Percentiles rank a stretch among this genome's conserved stretches.
phyloP scores from a whole-genome alignment of 2,797 vertebrate genomes.

The Enteromius radiatus region DNA sequence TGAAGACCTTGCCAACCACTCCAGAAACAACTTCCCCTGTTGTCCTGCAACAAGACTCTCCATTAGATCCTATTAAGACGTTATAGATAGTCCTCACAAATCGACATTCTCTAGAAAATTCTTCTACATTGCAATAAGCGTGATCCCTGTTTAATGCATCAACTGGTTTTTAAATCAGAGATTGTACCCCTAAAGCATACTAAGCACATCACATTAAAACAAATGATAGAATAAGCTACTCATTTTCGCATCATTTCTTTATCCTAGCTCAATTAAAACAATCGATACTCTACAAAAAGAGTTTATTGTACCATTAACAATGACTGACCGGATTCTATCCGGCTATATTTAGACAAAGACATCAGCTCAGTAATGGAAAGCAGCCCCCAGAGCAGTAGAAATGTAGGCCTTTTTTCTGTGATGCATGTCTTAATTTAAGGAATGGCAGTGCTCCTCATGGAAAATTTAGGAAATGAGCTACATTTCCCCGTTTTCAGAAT shows the following conservation, averaged over 20 bases:
- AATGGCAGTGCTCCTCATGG: neutral
- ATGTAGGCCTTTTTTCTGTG: neutral
- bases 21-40: constrained; percentile 94
- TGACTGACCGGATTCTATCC: constrained; percentile 3
- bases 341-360: constrained; percentile 34
- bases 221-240: neutral
- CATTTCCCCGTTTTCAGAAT: neutral
- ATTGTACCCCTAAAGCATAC: neutral
- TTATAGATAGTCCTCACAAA: neutral
- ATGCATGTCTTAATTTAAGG: neutral
- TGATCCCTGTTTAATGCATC: too few relatives aligned
- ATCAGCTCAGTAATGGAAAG: constrained; percentile 32
- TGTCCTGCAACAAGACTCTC: constrained; percentile 81
- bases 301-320: neutral
- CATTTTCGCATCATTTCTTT: neutral
- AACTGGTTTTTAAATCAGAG: neutral
- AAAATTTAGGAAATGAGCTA: neutral
- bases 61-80: constrained; percentile 19
- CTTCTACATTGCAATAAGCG: neutral
- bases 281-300: neutral
- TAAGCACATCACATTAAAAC: neutral
- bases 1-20: constrained; percentile 97
- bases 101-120: neutral
- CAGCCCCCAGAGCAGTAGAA: neutral
- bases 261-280: neutral